Conservation (phyloP, 2,113 vertebrate genomes). For the Nyctibius bracteatus region DNA sequence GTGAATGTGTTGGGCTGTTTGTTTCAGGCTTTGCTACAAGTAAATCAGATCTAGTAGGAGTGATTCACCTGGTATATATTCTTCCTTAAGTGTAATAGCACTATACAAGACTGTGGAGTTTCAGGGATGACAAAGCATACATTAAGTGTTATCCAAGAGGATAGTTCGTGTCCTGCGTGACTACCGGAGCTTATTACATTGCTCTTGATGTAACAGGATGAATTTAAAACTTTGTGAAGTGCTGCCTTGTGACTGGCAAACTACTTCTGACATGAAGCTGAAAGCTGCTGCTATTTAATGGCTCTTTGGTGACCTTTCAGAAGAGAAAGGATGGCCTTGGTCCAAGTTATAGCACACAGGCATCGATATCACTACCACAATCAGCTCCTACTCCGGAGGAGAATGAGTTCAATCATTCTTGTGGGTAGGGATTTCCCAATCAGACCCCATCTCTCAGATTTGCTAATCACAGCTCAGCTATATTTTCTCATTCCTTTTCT, state of each 20-base stretch:
- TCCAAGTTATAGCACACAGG: not conserved
- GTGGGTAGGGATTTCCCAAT: not conserved
- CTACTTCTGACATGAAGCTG: not conserved
- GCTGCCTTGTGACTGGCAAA: conserved; percentile 29
- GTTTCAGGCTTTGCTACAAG: conserved; percentile 39
- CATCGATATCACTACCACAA: not conserved
- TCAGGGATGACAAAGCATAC: conserved; percentile 45
- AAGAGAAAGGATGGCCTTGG: not conserved
- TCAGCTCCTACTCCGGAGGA: not conserved
- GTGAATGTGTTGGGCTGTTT: conserved; percentile 17
- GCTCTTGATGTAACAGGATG: conserved; percentile 4
- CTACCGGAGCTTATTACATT: conserved; percentile 17
- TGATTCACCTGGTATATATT: conserved; percentile 35
- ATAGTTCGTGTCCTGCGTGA: not conserved
- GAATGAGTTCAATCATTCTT: not conserved
- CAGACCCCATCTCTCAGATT: not conserved
- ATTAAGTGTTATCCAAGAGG: conserved; percentile 33
- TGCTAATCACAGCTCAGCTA: not conserved
- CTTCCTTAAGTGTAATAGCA: conserved; percentile 29
- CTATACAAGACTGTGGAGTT: not conserved
- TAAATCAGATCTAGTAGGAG: conserved; percentile 55
- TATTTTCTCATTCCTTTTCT: not conserved
- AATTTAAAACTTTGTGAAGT: conserved; percentile 51
- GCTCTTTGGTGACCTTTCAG: conserved; percentile 33
- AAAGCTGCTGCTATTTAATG: conserved; percentile 17